These are phyloP conservation scores for Cotesia typhae DNA, from an alignment of 1,140 invertebrate species.

Conservation along the genomic window DNA sequence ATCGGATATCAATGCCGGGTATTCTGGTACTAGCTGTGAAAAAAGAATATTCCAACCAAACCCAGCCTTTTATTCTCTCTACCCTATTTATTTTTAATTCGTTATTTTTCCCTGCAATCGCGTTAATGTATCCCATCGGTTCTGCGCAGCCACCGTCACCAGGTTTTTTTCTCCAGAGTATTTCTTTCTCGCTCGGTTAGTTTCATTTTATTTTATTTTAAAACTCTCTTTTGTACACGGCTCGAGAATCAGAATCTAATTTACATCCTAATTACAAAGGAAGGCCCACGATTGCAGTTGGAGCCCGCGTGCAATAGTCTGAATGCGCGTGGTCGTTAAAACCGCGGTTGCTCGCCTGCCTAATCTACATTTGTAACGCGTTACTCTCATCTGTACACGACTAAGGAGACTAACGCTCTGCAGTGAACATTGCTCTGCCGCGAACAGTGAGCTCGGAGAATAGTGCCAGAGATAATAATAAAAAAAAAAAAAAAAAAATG, in stretches of 20 bases:
- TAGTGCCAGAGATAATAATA: background rate
- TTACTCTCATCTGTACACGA: conserved; percentile 29
- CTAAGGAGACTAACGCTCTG: background rate
- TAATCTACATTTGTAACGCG: conserved; percentile 51
- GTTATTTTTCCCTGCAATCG: conserved; percentile 15
- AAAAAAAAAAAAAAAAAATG: background rate
- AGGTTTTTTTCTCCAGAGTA: conserved; percentile 31
- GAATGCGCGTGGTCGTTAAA: conserved; percentile 43
- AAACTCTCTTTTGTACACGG: conserved; percentile 11
- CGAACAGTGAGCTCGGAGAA: background rate
- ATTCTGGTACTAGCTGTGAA: background rate
- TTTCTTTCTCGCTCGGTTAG: background rate
- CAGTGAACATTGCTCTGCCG: background rate
- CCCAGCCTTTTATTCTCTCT: background rate
- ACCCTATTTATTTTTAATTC: conserved; percentile 2
- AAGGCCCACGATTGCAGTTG: conserved; percentile 33
- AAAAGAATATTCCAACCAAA: conserved; percentile 1
- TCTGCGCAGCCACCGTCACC: conserved; percentile 21
- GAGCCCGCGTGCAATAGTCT: conserved; percentile 37
- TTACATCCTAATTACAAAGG: conserved; percentile 56
- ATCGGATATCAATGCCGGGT: conserved; percentile 32
- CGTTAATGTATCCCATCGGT: conserved; percentile 31
- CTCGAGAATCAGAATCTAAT: conserved; percentile 49
- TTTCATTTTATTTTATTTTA: background rate
- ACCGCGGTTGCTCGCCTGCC: conserved; percentile 42